These are phyloP conservation scores for Drosophila persimilis DNA, from an alignment of 1,140 invertebrate species.

Conservation along the genomic window DNA sequence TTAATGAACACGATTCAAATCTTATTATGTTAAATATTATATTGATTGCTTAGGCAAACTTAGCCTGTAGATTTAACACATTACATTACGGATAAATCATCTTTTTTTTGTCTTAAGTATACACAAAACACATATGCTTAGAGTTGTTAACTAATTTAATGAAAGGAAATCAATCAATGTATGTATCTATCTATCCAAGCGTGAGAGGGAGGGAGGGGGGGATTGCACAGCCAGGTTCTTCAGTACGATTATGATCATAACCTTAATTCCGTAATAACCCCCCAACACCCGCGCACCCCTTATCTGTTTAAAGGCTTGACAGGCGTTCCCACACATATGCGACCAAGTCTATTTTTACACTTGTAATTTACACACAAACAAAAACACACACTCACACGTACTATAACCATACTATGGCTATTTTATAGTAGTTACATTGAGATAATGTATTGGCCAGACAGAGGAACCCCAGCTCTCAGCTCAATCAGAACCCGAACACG, in stretches of 20 bases:
- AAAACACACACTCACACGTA: slow-evolving; percentile 15
- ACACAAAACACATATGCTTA: slow-evolving; percentile 45
- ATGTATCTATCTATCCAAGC: slow-evolving; percentile 11
- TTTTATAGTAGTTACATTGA: too few species aligned
- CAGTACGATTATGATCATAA: too few species aligned
- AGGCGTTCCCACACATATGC: neutral
- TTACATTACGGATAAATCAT: slow-evolving; percentile 35
- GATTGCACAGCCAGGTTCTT: too few species aligned
- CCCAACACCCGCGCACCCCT: too few species aligned
- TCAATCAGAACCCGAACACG: neutral
- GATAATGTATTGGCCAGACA: too few species aligned
- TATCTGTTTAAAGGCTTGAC: too few species aligned
- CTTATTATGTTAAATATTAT: slow-evolving; percentile 50
- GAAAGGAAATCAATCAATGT: slow-evolving; percentile 23
- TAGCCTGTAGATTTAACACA: slow-evolving; percentile 29
- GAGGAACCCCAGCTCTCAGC: neutral
- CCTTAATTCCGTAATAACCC: too few species aligned
- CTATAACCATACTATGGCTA: neutral
- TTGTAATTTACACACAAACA: slow-evolving; percentile 44
- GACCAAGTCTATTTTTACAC: slow-evolving; percentile 8
- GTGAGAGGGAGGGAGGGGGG: too few species aligned
- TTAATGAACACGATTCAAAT: slow-evolving; percentile 8
- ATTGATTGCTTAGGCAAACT: slow-evolving; percentile 44
- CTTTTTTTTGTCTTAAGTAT: slow-evolving; percentile 43
- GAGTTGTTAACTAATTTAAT: slow-evolving; percentile 75